These are phyloP conservation scores for Epistrophe eligans DNA, from an alignment of 2,888 invertebrate species.

Conservation along the genomic window DNA sequence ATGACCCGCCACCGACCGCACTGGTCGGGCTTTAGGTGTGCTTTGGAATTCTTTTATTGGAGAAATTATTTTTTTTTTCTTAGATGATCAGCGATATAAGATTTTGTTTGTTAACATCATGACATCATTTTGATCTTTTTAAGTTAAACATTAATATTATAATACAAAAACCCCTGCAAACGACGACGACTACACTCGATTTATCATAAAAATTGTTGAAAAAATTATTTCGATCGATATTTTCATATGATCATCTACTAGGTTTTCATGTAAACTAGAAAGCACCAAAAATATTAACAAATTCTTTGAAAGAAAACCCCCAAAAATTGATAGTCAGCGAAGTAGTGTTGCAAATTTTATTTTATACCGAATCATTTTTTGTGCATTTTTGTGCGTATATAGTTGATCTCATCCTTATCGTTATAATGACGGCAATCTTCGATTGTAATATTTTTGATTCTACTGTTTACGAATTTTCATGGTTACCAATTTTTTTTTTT, in stretches of 20 bases:
- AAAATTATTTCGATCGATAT: conserved; percentile 65
- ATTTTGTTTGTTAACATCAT: background rate
- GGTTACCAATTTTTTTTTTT: too few relatives aligned
- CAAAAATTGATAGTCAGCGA: conserved; percentile 2
- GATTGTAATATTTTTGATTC: too few relatives aligned
- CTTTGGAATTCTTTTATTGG: background rate
- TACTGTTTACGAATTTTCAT: too few relatives aligned
- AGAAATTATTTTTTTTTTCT: background rate
- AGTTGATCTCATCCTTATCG: too few relatives aligned
- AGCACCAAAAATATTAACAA: conserved; percentile 1
- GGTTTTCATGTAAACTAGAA: conserved; percentile 40
- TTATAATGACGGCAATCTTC: too few relatives aligned
- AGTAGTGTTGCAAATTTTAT: conserved; percentile 1
- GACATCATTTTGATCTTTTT: background rate
- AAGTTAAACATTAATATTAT: background rate
- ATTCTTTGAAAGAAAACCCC: background rate
- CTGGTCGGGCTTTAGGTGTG: background rate
- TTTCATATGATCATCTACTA: conserved; percentile 58
- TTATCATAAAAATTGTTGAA: conserved; percentile 47
- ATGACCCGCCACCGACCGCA: background rate
- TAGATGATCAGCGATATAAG: background rate
- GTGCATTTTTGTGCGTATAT: too few relatives aligned
- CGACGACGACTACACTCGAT: conserved; percentile 17
- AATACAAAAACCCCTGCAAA: background rate
- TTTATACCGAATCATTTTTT: too few relatives aligned